A percentile compares a stretch with the other conserved stretches of the same genome.
Evolutionary conservation across 1,140 invertebrate species (phyloP).

Genomic region (Neelides sp.): DNA sequence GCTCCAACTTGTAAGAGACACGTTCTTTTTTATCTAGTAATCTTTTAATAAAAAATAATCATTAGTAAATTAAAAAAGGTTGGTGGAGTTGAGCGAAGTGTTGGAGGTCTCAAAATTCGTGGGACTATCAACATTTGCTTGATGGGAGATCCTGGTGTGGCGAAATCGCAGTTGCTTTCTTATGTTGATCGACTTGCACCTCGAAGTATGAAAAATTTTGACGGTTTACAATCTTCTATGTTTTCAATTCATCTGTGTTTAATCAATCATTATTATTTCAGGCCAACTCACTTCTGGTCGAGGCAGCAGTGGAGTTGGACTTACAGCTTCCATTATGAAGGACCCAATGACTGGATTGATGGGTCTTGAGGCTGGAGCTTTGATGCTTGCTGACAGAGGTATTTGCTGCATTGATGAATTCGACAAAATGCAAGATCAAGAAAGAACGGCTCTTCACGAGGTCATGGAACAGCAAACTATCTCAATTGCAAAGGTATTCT

Average conservation of each 20-base stretch:
- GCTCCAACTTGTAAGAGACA: conserved; percentile 53
- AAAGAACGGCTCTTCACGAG: conserved; percentile 96
- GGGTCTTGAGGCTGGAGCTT: conserved; percentile 93
- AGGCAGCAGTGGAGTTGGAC: conserved; percentile 92
- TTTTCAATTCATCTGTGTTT: conserved; percentile 1
- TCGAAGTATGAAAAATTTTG: conserved; percentile 49
- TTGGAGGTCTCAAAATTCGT: conserved; percentile 55
- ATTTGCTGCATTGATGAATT: conserved; percentile 99
- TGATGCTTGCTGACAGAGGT: conserved; percentile 91
- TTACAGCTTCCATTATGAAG: conserved; percentile 96
- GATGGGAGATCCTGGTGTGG: conserved; percentile 98
- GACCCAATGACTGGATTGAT: conserved; percentile 95
- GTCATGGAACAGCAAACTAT: conserved; percentile 99
- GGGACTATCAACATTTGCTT: conserved; percentile 96
- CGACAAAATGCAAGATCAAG: conserved; percentile 96
- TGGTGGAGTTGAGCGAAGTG: conserved; percentile 84
- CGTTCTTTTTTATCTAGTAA: no score
- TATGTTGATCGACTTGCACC: conserved; percentile 89
- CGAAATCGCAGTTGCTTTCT: conserved; percentile 90
- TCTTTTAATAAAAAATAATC: no score
- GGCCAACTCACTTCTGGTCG: conserved; percentile 92
- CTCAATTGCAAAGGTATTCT: conserved; percentile 98
- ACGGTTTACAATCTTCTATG: background rate
- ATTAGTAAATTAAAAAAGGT: conserved; percentile 37
- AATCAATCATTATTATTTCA: conserved; percentile 21